Evolutionary conservation across 2,888 invertebrate genomes (phyloP), one percentile per base, ranked within the genome.

Genomic region (Alviniconcha strummeri): DNA sequence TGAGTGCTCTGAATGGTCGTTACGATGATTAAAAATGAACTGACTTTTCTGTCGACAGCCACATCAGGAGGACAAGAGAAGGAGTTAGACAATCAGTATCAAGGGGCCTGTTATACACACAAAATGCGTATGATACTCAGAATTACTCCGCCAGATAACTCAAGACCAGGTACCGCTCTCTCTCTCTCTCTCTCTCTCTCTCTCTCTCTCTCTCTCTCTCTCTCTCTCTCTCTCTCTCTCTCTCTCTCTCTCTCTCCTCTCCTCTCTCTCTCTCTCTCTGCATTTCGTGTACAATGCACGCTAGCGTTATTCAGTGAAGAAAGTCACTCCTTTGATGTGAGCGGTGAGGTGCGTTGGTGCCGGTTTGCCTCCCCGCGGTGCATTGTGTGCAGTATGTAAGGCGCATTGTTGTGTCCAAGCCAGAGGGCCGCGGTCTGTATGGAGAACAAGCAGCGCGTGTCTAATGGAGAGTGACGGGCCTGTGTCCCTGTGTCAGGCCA

Each of bases 1-100:
- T 36, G 36, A 36, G 36, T 36, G 36, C 3, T 36, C 36, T 36
- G 36, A 36, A 36, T 36, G 36, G 36, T 36, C 36, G 36, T 36
- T 36, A 36, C 36, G 36, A 36, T 36, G 36, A 36, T 36, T 36
- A 3, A 36, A 36, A 36, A 36, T 36, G 36, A 36, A 36, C 36
- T 36, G 36, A 36, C 69, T 17, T 69, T 13, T n/a, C 13, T 54
- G 4, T 54, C n/a, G 55, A 17, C 77, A 4, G 5, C 36, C 77
- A 9, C 77, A 77, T 56, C 87, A 7, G 82, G 84, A 13, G 87
- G 87, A 15, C 60, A 78, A 4, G 67, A 54, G 52, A 80, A 76
- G 11, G 85, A 83, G 72, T 60, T 86, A 0, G 72, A 85, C 81
- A 87, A 87, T 80, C 84, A 85, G 75, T 83, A 83, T 55, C 78